Evolutionary conservation across 1,140 invertebrate genomes (phyloP).

Genomic region (Habropoda laboriosa): DNA sequence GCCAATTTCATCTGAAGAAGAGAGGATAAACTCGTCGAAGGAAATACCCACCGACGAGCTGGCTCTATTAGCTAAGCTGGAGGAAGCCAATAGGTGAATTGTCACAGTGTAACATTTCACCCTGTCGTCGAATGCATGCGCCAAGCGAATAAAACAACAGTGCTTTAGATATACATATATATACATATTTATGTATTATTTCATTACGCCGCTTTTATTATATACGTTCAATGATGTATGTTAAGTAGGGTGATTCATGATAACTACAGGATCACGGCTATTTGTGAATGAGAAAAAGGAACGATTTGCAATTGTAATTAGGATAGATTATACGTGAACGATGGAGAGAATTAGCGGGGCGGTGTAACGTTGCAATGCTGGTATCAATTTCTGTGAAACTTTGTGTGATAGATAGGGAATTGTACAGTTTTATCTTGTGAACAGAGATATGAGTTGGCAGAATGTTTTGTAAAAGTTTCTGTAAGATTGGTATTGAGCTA

Average conservation of each 20-base stretch:
- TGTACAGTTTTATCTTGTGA: too few relatives aligned
- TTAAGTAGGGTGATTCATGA: not conserved
- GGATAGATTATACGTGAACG: too few relatives aligned
- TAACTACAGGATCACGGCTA: not conserved
- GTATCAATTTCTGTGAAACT: not conserved
- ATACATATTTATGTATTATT: too few relatives aligned
- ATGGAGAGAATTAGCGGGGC: too few relatives aligned
- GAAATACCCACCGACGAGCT: conserved; percentile 85
- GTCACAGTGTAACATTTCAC: not conserved
- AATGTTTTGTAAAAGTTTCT: too few relatives aligned
- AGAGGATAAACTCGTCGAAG: conserved; percentile 58
- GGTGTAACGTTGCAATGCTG: too few relatives aligned
- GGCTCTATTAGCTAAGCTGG: conserved; percentile 94
- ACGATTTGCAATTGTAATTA: not conserved
- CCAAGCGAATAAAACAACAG: not conserved
- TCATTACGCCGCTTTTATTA: too few relatives aligned
- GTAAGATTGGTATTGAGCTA: too few relatives aligned
- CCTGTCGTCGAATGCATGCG: conserved; percentile 21
- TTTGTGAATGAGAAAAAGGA: not conserved
- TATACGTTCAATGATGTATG: not conserved
- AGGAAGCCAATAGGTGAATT: conserved; percentile 92
- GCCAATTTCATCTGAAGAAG: conserved; percentile 42
- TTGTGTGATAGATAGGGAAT: too few relatives aligned
- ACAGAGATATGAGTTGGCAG: too few relatives aligned
- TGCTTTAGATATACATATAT: conserved; percentile 28